A percentile compares a stretch with the other conserved stretches of the same genome.
phyloP scores from a whole-genome alignment of 2,888 invertebrate species.

The Drosophila koepferae region DNA sequence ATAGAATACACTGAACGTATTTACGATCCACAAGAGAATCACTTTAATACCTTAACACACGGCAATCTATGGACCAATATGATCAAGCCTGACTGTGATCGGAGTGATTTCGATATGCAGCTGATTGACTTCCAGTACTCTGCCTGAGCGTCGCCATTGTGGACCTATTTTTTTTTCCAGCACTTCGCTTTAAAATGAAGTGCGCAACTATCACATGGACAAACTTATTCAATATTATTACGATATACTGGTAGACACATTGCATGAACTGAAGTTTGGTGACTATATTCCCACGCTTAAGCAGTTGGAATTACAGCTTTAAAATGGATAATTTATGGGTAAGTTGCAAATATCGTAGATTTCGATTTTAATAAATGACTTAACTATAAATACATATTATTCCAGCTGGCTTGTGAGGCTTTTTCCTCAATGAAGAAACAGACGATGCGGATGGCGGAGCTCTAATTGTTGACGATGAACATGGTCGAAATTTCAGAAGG shows the following conservation, averaged over 20 bases:
- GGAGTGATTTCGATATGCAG: conserved; percentile 59
- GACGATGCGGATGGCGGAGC: conserved; percentile 75
- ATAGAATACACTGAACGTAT: conserved; percentile 77
- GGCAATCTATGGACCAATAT: conserved; percentile 84
- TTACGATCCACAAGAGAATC: conserved; percentile 51
- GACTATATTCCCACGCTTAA: conserved; percentile 78
- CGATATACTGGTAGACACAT: no score
- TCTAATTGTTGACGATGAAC: conserved; percentile 67
- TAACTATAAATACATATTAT: no score
- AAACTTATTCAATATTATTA: conserved; percentile 62
- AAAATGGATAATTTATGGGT: conserved; percentile 79
- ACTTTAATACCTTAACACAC: conserved; percentile 60
- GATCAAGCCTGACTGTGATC: conserved; percentile 45
- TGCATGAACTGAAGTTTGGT: conserved; percentile 59
- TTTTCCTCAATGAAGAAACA: conserved; percentile 70
- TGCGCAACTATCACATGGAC: conserved; percentile 74
- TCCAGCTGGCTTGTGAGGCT: conserved; percentile 67
- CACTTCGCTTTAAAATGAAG: conserved; percentile 72
- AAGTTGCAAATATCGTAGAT: conserved; percentile 9
- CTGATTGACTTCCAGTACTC: conserved; percentile 83
- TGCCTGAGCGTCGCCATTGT: conserved; percentile 81
- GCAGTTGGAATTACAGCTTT: conserved; percentile 74
- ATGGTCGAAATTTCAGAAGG: no score
- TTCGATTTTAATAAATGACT: no score
- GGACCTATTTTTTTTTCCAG: conserved; percentile 81